Base-by-base conservation (phyloP, 2,113 vertebrate species). In the Fulica atra region DNA sequence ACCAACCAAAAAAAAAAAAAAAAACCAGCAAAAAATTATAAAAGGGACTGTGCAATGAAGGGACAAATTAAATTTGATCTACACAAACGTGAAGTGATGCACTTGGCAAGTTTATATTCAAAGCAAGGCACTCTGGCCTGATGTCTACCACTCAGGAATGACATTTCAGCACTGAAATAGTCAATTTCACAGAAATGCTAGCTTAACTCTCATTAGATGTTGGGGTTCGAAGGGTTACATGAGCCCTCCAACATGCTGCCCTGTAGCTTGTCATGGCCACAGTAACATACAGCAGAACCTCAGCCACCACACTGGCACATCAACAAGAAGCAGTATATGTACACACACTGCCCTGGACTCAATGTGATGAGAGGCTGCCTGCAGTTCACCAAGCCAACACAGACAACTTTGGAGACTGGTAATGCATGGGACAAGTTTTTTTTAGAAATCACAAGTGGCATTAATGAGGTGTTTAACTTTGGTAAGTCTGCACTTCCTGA, bases 321-420 rank as follows among this genome's bases (percentile, higher is more conserved):
- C 28, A 70, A 38, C 23, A 23, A 70, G 35, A 46, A 56, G 51
- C 2, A 3, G 26, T 68, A 65, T 10, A 51, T 50, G 56, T 14
- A 54, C 1, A 1, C 0, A 0, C 19, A 2, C 44, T 64, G 48
- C 26, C 26, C 42, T 17, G 18, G 0, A 1, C 26, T 44, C 1
- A 1, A 20, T 0, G 7, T 4, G 14, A 79, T 48, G 5, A 40
- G 16, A 36, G 35, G 24, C 29, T 16, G 38, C 31, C 19, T 18
- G 10, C 31, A 66, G 20, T 33, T 42, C 38, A 18, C 38, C 20
- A 81, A 46, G 12, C n/a, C 63, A 25, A 56, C 21, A 42, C 8
- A 48, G 87, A 59, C 24, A 33, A 5, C 35, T 78, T 15, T 28
- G 23, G 54, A 63, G 36, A 76, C 24, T 10, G 10, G 38, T 1